Evolutionary conservation across 2,113 vertebrate species (phyloP).

Genomic region (Sturnus vulgaris): DNA sequence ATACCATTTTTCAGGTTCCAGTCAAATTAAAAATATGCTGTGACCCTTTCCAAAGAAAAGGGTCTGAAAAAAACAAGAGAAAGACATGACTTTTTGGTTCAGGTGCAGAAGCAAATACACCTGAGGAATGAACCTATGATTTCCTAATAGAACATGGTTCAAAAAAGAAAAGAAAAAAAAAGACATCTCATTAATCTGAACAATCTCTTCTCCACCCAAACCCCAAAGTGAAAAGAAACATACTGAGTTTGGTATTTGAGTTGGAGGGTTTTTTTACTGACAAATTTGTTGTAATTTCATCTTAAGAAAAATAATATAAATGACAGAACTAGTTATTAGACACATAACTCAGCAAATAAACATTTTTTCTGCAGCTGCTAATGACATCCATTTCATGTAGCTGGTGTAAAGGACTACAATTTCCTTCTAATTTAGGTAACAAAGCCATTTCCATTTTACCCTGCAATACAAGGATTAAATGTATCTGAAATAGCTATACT

Average conservation of each 20-base stretch:
- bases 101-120: not conserved
- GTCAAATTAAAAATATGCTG: not conserved
- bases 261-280: not conserved
- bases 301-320: not conserved
- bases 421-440: not conserved
- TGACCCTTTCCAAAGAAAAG: not conserved
- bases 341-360: not conserved
- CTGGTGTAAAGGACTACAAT: not conserved
- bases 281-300: not conserved
- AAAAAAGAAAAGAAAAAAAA: too few species aligned
- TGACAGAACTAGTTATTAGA: not conserved
- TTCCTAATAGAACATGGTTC: not conserved
- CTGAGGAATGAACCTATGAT: not conserved
- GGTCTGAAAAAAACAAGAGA: not conserved
- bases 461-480: not conserved
- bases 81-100: not conserved
- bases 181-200: not conserved
- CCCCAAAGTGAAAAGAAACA: not conserved
- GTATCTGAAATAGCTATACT: not conserved
- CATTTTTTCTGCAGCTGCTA: not conserved
- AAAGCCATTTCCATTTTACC: not conserved
- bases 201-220: not conserved
- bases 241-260: not conserved
- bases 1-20: not conserved
- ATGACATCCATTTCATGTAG: not conserved